Conservation (phyloP, 2,113 vertebrate species). For the Caranx melampygus region DNA sequence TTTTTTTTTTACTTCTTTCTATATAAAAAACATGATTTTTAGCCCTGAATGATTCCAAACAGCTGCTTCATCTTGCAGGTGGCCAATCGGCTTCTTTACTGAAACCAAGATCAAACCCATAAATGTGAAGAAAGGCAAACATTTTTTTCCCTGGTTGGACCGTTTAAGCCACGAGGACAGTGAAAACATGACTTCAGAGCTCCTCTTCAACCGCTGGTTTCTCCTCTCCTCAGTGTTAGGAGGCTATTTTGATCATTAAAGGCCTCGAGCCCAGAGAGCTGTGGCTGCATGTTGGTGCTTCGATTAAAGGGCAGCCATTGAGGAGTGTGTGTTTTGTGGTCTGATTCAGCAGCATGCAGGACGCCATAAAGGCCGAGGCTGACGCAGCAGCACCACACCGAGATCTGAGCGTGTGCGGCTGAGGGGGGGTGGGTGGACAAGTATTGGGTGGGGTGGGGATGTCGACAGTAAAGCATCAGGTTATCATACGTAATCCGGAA, state of each 20-base stretch:
- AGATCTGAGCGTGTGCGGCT: constrained; percentile 43
- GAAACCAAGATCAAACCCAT: constrained; percentile 10
- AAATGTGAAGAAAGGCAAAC: constrained; percentile 30
- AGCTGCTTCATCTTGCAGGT: not conserved
- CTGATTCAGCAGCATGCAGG: constrained; percentile 42
- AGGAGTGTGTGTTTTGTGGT: constrained; percentile 69
- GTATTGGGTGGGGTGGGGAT: not conserved
- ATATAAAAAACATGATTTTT: not conserved
- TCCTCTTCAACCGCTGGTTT: constrained; percentile 1
- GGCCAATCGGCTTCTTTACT: not conserved
- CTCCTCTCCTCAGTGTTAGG: constrained; percentile 25
- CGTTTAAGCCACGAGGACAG: constrained; percentile 6
- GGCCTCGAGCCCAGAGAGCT: constrained; percentile 3
- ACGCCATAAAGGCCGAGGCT: constrained; percentile 27
- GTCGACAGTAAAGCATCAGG: constrained; percentile 7
- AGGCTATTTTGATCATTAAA: constrained; percentile 63
- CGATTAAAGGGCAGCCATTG: constrained; percentile 66
- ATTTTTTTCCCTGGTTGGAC: constrained; percentile 38
- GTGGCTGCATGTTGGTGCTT: constrained; percentile 47
- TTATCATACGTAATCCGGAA: not conserved
- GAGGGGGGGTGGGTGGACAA: constrained; percentile 7
- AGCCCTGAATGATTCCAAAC: not conserved
- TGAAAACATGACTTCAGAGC: constrained; percentile 33
- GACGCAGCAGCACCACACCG: constrained; percentile 45
- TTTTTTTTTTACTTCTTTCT: too few species aligned